Conservation (phyloP, 2,113 vertebrate species). For the Dipodomys ordii region DNA sequence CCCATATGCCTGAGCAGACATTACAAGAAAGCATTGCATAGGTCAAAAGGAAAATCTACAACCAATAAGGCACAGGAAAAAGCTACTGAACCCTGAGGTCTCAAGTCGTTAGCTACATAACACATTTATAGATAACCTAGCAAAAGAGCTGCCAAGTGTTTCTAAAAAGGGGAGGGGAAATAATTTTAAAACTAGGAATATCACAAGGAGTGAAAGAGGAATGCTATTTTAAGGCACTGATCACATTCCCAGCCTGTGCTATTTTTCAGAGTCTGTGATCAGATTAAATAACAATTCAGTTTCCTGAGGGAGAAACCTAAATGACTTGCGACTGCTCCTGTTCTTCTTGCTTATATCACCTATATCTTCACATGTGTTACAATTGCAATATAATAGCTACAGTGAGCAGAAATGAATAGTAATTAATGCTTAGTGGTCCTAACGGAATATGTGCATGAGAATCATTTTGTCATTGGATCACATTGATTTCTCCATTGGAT, state of each 20-base stretch:
- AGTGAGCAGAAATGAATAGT: neutral
- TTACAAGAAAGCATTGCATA: constrained; percentile 49
- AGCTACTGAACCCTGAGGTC: neutral
- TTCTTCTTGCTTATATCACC: neutral
- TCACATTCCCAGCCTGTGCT: neutral
- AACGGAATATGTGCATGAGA: neutral
- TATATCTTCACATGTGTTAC: neutral
- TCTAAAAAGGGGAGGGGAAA: neutral
- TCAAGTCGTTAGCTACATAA: neutral
- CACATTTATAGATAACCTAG: neutral
- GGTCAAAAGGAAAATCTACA: constrained; percentile 61
- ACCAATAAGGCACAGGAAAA: constrained; percentile 15
- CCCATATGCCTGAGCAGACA: neutral
- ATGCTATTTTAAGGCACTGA: neutral
- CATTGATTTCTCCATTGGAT: neutral
- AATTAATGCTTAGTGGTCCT: neutral
- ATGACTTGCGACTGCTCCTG: neutral
- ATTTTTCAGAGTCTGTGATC: neutral
- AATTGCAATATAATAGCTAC: neutral
- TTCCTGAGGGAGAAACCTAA: neutral
- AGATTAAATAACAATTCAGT: neutral
- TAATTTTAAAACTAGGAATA: constrained; percentile 4
- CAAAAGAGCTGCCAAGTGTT: neutral
- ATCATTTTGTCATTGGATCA: neutral
- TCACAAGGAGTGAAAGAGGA: neutral